Evolutionary conservation across 2,113 vertebrate species (phyloP).

Genomic region (Nesogale talazaci): DNA sequence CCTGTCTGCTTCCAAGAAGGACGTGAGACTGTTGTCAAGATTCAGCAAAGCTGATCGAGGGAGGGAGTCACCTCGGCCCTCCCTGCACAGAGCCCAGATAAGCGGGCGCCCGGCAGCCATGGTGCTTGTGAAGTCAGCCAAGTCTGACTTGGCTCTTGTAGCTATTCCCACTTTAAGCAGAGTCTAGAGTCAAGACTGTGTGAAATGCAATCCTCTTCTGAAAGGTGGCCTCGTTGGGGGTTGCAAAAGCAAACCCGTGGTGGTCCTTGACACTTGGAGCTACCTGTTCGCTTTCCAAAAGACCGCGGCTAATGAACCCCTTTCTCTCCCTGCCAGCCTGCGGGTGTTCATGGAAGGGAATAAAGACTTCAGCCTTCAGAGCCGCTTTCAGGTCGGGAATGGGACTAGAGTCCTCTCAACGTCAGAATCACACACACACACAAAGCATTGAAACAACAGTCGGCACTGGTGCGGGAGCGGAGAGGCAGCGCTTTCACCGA

Average conservation of each 20-base stretch:
- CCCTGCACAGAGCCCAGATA: neutral
- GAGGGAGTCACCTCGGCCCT: neutral
- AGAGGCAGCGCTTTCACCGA: neutral
- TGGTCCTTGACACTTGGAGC: conserved; percentile 51
- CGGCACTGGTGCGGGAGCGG: neutral
- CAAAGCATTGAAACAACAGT: neutral
- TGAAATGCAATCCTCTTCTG: neutral
- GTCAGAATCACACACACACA: neutral
- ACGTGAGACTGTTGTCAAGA: neutral
- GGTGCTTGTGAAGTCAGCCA: no score
- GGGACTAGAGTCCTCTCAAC: neutral
- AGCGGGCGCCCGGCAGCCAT: neutral
- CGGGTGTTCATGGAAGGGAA: conserved; percentile 16
- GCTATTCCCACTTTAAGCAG: neutral
- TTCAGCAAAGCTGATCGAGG: conserved; percentile 11
- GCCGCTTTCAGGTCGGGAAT: conserved; percentile 33
- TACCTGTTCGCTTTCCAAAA: conserved; percentile 22
- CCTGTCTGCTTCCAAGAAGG: neutral
- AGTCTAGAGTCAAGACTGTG: conserved; percentile 30
- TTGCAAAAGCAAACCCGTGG: neutral
- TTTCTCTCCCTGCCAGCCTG: conserved; percentile 47
- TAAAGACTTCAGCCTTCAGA: conserved; percentile 16
- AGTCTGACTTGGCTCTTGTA: neutral
- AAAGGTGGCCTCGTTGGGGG: neutral
- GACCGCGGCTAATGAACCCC: conserved; percentile 52